These are phyloP conservation scores for Poeciliopsis turneri DNA, from an alignment of 2,797 vertebrate species.

Conservation along the genomic window DNA sequence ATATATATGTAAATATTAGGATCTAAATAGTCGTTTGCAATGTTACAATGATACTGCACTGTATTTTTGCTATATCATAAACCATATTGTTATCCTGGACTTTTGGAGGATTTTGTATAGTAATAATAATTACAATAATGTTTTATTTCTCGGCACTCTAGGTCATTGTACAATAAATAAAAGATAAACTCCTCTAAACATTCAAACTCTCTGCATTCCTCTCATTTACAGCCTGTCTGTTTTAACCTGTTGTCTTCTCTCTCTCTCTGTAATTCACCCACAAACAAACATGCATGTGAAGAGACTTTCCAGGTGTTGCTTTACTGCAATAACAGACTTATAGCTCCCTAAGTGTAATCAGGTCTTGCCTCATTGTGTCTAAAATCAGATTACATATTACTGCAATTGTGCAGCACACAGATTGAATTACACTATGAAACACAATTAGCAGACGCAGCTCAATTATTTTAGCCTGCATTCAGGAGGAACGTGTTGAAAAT, in stretches of 20 bases:
- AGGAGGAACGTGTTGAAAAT: constrained; percentile 3
- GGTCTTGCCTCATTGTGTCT: constrained; percentile 35
- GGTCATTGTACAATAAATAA: too few relatives aligned
- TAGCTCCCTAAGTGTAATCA: constrained; percentile 42
- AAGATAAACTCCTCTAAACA: constrained; percentile 60
- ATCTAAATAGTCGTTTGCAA: neutral
- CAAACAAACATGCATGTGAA: neutral
- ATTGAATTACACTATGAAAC: constrained; percentile 54
- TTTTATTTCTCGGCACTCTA: too few relatives aligned
- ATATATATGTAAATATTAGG: neutral
- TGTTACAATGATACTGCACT: neutral
- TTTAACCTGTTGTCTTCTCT: constrained; percentile 7
- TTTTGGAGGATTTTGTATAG: constrained; percentile 57
- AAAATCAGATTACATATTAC: constrained; percentile 59
- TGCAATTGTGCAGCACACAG: constrained; percentile 38
- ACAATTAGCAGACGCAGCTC: constrained; percentile 35
- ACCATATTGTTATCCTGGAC: constrained; percentile 47
- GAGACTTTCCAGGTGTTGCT: constrained; percentile 43
- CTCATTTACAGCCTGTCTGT: constrained; percentile 14
- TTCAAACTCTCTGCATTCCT: constrained; percentile 36
- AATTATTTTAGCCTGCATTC: constrained; percentile 31
- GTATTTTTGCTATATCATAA: neutral
- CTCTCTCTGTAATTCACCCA: neutral
- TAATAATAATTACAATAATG: neutral
- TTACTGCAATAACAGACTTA: constrained; percentile 54